Conservation (phyloP, 64 coral and sea anemone genomes). For the Orbicella faveolata region DNA sequence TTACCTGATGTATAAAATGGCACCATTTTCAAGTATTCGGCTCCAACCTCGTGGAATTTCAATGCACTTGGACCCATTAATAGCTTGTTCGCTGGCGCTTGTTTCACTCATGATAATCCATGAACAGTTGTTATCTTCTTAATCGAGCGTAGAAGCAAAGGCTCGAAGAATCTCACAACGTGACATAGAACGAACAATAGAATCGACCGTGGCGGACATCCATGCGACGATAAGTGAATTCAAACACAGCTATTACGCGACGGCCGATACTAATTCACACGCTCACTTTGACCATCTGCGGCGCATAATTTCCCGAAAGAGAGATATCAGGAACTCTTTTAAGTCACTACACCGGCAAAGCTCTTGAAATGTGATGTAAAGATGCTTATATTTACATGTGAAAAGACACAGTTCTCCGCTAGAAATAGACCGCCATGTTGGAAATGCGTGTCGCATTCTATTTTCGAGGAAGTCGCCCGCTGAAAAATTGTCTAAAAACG, state of each 20-base stretch:
- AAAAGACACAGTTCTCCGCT: constrained; percentile 53
- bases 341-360: constrained; percentile 11
- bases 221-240: constrained; percentile 10
- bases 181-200: constrained; percentile 67
- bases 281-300: constrained; percentile 1
- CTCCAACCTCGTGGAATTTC: constrained; percentile 91
- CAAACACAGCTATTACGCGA: constrained; percentile 11
- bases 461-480: constrained; percentile 18
- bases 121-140: constrained; percentile 42
- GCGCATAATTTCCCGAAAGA: constrained; percentile 35
- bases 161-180: constrained; percentile 51
- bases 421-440: constrained; percentile 93
- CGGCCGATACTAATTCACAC: not conserved
- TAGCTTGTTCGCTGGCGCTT: constrained; percentile 32
- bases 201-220: constrained; percentile 4
- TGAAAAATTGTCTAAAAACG: not conserved
- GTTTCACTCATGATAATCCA: constrained; percentile 82
- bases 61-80: constrained; percentile 62
- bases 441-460: constrained; percentile 58
- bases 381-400: constrained; percentile 49
- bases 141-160: constrained; percentile 30
- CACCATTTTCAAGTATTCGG: constrained; percentile 88
- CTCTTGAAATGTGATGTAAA: constrained; percentile 28
- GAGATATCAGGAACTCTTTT: not conserved
- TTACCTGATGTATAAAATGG: constrained; percentile 92